Base-by-base conservation (phyloP, 2,797 vertebrate species). In the Crocidura indochinensis region DNA sequence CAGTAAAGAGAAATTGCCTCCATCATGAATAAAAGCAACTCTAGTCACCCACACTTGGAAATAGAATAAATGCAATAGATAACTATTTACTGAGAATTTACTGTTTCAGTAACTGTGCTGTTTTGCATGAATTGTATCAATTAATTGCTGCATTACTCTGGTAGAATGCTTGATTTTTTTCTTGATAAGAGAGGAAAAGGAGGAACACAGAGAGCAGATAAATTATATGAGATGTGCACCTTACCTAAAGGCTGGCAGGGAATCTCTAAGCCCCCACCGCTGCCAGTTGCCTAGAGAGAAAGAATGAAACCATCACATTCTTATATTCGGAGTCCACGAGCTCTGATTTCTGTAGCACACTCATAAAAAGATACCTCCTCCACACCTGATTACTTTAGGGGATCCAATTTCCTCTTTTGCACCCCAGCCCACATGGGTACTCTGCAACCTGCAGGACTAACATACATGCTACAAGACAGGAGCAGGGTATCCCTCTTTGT, bases 111-210 rank as follows among this genome's bases (percentile, higher is more conserved):
- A 9, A 60, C 29, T n/a, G 53, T 68, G 7, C 47, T 80, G 17
- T 79, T 47, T 87, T 87, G 64, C 26, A 77, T 77, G 47, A 26
- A 69, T 83, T 72, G 51, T 87, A 67, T 94, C 72, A 90, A 26
- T 73, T 78, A 87, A 87, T 81, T 73, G 44, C 49, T 84, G 0
- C 78, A 93, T 49, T 76, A 14, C 44, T 92, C 22, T 82, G 27
- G 72, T 67, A 0, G 46, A 80, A 87, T 78, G 64, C 78, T 79
- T 56, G 46, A 24, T 29, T 29, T 80, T 76, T 88, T 49, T 78
- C 6, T 86, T 92, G 77, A 51, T 26, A 86, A 86, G 49, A 46
- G 20, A 93, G 53, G 12, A 91, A 86, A 88, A 79, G 71, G 83
- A 88, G n/a, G 27, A n/a, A 62, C 22, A 83, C 51, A 72, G 82